Conservation (phyloP, 2,888 invertebrate species). For the Synanthedon vespiformis region DNA sequence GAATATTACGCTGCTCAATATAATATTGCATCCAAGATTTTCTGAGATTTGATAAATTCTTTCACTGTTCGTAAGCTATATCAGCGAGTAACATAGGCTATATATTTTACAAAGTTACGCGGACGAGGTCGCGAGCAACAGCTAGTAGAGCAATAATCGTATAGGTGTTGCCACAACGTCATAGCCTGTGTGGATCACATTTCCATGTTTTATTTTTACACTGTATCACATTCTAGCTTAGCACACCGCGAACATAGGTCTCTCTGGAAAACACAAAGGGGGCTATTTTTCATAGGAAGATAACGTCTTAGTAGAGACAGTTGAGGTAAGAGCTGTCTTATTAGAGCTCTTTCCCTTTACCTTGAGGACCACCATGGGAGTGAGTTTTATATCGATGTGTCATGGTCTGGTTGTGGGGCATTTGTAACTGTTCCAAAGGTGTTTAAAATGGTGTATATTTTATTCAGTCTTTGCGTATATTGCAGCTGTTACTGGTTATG, state of each 20-base stretch:
- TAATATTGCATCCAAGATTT: no score
- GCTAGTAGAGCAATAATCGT: no score
- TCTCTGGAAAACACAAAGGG: constrained; percentile 42
- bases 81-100: no score
- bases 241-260: constrained; percentile 15
- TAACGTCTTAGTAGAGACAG: constrained; percentile 51
- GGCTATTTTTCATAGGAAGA: constrained; percentile 56
- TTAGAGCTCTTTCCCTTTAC: constrained; percentile 45
- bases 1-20: no score
- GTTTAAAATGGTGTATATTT: no score
- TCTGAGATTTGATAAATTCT: no score
- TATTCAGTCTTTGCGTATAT: no score
- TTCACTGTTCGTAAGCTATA: no score
- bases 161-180: no score
- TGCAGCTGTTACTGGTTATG: no score
- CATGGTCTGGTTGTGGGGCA: constrained; percentile 33
- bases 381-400: constrained; percentile 44
- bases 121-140: no score
- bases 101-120: no score
- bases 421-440: constrained; percentile 42
- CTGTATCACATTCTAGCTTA: constrained; percentile 5
- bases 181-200: not conserved
- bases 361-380: constrained; percentile 49
- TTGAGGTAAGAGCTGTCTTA: constrained; percentile 55
- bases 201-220: constrained; percentile 1